A percentile compares a stretch with the other conserved stretches of the same genome.
Conservation (phyloP, 1,140 invertebrate genomes). For the Agrilus planipennis region DNA sequence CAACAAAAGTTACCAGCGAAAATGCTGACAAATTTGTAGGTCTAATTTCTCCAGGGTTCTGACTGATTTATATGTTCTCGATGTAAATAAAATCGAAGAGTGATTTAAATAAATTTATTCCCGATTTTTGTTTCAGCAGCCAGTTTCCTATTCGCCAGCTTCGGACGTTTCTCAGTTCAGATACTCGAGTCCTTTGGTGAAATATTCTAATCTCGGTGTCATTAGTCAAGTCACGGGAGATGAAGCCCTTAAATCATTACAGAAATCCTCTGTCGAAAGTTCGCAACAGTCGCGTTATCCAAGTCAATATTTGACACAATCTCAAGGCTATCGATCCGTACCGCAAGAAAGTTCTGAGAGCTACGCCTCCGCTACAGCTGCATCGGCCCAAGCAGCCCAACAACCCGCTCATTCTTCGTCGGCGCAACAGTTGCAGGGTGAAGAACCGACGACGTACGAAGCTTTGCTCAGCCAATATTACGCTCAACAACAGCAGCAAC, state of each 20-base stretch:
- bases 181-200: slow-evolving; percentile 26
- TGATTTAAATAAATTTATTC: too few relatives aligned
- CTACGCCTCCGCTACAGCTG: neutral
- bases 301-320: neutral
- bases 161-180: slow-evolving; percentile 26
- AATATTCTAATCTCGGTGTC: slow-evolving; percentile 26
- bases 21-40: too few relatives aligned
- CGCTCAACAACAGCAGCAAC: slow-evolving; percentile 1
- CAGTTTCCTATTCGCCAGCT: slow-evolving; percentile 27
- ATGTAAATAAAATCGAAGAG: too few relatives aligned
- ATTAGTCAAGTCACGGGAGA: slow-evolving; percentile 22
- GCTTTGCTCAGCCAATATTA: neutral
- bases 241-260: slow-evolving; percentile 6
- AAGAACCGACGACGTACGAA: too few relatives aligned
- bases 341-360: neutral
- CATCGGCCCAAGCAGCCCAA: slow-evolving; percentile 3
- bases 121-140: too few relatives aligned
- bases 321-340: neutral
- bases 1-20: too few relatives aligned
- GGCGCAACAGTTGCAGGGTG: too few relatives aligned
- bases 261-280: slow-evolving; percentile 1
- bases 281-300: neutral
- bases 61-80: too few relatives aligned
- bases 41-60: too few relatives aligned
- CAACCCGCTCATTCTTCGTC: too few relatives aligned